These are phyloP conservation scores for Allolobophora icterica DNA, from an alignment of 2,888 invertebrate genomes.

Conservation along the genomic window DNA sequence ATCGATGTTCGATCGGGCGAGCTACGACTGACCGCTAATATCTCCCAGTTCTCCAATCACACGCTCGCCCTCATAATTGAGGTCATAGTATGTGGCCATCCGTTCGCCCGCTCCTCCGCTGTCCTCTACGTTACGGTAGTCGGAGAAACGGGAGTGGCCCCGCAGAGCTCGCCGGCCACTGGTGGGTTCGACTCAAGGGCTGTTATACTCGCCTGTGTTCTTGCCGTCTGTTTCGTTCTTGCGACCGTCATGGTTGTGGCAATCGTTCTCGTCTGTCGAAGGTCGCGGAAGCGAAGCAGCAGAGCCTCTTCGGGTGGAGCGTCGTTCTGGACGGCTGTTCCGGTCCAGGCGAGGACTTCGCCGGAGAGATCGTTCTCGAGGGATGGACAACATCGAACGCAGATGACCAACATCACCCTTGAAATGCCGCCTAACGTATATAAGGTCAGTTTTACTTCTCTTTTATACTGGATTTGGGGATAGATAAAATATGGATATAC, in stretches of 20 bases:
- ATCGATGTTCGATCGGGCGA: background rate
- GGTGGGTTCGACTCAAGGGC: slow-evolving; percentile 14
- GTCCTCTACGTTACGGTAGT: background rate
- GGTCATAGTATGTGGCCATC: background rate
- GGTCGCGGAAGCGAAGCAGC: background rate
- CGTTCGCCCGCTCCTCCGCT: background rate
- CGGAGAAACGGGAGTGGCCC: background rate
- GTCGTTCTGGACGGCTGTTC: background rate
- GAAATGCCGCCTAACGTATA: background rate
- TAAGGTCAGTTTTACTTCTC: background rate
- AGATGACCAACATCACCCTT: background rate
- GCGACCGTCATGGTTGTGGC: slow-evolving; percentile 22
- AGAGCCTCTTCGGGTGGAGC: background rate
- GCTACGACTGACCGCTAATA: background rate
- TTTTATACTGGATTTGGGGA: background rate
- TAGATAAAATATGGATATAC: no score
- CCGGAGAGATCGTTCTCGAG: background rate
- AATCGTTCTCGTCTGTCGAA: slow-evolving; percentile 30
- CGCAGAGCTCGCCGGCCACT: background rate
- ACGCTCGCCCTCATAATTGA: background rate
- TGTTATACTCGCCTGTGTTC: slow-evolving; percentile 32
- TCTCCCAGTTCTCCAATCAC: background rate
- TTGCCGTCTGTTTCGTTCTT: slow-evolving; percentile 31
- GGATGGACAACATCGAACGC: background rate
- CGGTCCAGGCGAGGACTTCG: background rate